These are phyloP conservation scores for Alauda arvensis DNA, from an alignment of 2,797 vertebrate species.

Conservation along the genomic window DNA sequence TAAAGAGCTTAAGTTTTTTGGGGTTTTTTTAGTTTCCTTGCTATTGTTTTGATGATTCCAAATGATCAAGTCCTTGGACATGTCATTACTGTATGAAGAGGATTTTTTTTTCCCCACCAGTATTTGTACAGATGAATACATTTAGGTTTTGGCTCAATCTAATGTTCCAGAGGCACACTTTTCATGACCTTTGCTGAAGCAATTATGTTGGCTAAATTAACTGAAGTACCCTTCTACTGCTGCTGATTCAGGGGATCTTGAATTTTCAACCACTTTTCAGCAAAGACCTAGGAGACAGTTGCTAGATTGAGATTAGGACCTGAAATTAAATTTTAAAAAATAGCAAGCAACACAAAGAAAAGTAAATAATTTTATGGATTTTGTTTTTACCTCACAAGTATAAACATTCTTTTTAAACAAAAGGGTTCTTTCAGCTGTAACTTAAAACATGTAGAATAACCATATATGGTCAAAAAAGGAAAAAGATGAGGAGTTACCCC, in stretches of 20 bases:
- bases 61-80: not conserved
- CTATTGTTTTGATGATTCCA: not conserved
- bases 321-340: not conserved
- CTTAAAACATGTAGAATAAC: not conserved
- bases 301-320: not conserved
- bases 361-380: not conserved
- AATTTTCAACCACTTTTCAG: not conserved
- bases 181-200: slow-evolving; percentile 2
- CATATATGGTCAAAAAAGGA: not conserved
- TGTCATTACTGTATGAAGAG: not conserved
- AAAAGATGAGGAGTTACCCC: not conserved
- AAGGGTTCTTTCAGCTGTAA: not conserved
- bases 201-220: slow-evolving; percentile 11
- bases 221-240: not conserved
- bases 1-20: not conserved
- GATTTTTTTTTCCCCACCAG: not conserved
- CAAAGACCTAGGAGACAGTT: not conserved
- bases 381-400: not conserved
- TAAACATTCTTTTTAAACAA: not conserved
- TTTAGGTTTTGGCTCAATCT: not conserved
- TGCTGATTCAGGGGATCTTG: not conserved
- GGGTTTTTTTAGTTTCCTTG: not conserved
- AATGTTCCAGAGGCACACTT: not conserved
- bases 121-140: not conserved
- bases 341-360: not conserved